Base-by-base conservation (phyloP, 64 coral and sea anemone species). In the Montipora capricornis region DNA sequence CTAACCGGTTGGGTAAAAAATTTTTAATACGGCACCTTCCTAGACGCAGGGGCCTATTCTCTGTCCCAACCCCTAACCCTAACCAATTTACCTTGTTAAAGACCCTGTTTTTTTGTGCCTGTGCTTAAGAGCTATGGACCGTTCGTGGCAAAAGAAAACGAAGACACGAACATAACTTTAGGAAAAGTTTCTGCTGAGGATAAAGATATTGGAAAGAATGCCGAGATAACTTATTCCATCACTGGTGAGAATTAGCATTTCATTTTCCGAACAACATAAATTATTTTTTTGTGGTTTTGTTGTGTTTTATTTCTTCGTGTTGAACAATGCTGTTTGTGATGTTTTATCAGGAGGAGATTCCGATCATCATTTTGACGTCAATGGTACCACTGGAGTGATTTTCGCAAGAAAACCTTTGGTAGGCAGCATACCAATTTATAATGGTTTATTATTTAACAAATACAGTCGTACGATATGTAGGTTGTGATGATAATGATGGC, bases 221-320 rank as follows among this genome's bases (percentile, higher is more conserved):
- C 88, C 46, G 77, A 95, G 22, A 84, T 98, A 79, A 98, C 81
- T 7, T 98, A 95, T 74, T 78, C 90, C 13, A 96, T 98, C 66
- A 74, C 93, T 4, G 93, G 96, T 98, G 46, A 55, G 83, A 37
- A 55, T 20, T 37, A 37, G 37, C 37, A 37, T 37, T 37, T 37
- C 37, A 37, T 37, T 37, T 37, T 37, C 37, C 37, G 37, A 37
- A 37, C 53, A 57, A 57, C 53, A 1, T 57, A 6, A 1, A 8
- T 11, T 0, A 64, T 16, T 64, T 64, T 7, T 64, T 4, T 14
- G 61, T 64, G 14, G 14, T 64, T 11, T 64, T 64, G 13, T 57
- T 57, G 64, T n/a, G 64, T 68, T 17, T 68, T 68, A 16, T 68
- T 14, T 12, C 64, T 14, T 60, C 57, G 13, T 13, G 62, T 67